Evolutionary conservation across 1,140 invertebrate species (phyloP), one percentile per base, ranked within the genome.

Genomic region (Trichomalopsis sarcophagae): DNA sequence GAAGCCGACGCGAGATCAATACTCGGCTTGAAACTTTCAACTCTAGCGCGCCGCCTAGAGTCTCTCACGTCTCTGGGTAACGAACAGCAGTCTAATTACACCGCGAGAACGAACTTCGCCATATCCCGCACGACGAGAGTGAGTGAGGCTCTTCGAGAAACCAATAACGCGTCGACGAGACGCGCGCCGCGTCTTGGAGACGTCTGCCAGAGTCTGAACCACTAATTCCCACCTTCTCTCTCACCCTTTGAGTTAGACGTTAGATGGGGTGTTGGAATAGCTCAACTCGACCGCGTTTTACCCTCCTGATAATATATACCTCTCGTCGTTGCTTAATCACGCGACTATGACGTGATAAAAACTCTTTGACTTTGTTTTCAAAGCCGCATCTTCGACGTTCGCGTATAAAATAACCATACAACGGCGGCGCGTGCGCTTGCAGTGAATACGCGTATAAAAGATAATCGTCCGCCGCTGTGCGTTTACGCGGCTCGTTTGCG

Each of bases 81-180:
- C 89, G 89, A 91, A 92, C 91, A 89, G 89, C 91, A 92, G 91
- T 92, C 91, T 93, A 93, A 93, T 93, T 93, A 92, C 91, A 92
- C 90, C 88, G 87, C 91, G 91, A 90, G 90, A 36, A 1, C 90
- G 17, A 81, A 87, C 87, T 27, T 66, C 30, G 71, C 55, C 74
- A 84, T 83, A 62, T n/a, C 21, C 50, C 50, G 13, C 13, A 50
- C 14, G 14, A 84, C 55, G 74, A 75, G 36, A 71, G 76, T 40
- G 68, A 71, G 68, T 71, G 68, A 30, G 68, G 68, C 68, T 27
- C 68, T 27, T 11, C 23, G 89, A 87, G 89, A 92, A 92, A 93
- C 92, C 91, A 93, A 92, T 93, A 93, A 92, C 87, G 90, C 88
- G 90, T 62, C 55, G 55, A 62, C 55, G 55, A 62, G 55, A 62